Conservation (phyloP, 2,113 vertebrate genomes). For the Cebus imitator region DNA sequence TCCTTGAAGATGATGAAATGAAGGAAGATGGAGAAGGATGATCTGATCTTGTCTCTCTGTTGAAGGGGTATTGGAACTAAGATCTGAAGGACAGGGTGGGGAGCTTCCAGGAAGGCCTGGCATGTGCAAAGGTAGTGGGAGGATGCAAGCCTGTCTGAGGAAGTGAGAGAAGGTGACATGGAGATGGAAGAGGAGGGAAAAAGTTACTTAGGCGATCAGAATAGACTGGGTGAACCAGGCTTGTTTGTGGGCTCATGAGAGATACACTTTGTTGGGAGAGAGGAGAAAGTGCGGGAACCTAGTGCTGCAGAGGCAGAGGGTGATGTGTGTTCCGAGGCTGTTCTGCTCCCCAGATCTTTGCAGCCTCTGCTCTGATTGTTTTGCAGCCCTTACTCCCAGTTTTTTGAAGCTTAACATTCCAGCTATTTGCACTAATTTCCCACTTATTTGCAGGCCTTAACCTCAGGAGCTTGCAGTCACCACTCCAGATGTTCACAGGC, state of each 20-base stretch:
- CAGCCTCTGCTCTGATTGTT: not conserved
- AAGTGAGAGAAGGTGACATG: rapidly evolving
- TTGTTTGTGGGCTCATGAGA: not conserved
- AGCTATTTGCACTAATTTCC: not conserved
- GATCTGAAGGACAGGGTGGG: not conserved
- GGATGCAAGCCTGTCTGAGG: not conserved
- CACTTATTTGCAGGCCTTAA: not conserved
- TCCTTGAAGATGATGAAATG: not conserved
- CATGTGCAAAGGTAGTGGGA: not conserved
- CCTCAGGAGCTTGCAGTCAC: not conserved
- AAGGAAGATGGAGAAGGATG: not conserved
- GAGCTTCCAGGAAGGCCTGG: too few relatives aligned
- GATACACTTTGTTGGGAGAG: not conserved
- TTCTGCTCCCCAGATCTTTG: not conserved
- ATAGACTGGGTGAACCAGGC: rapidly evolving
- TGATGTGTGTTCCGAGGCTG: rapidly evolving
- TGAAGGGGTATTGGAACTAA: not conserved
- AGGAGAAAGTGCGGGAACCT: not conserved
- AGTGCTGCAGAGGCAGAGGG: rapidly evolving
- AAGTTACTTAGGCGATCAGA: not conserved
- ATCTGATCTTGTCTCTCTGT: not conserved
- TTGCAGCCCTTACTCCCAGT: not conserved
- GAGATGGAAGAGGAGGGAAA: not conserved
- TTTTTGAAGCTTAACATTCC: not conserved
- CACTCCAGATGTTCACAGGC: not conserved